Base-by-base conservation (phyloP, 2,888 invertebrate genomes). In the Lithodes maja region DNA sequence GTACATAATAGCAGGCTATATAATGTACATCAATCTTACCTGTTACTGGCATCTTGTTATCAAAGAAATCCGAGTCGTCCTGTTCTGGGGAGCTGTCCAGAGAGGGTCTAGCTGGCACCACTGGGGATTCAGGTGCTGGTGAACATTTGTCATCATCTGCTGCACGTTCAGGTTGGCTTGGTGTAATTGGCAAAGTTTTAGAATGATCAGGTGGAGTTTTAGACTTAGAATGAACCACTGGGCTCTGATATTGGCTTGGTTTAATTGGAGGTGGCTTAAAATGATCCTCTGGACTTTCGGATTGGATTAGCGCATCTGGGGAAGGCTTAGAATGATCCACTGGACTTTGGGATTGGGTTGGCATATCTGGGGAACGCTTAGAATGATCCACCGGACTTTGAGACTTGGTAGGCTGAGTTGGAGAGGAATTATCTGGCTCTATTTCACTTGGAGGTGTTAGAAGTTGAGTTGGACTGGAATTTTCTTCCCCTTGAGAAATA, bases 51-150 rank as follows among this genome's bases (percentile, higher is more conserved):
- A 53, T 33, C 50, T 79, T 83, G 54, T 83, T 50, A 50, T 84
- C 88, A 84, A 80, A 88, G 79, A 88, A 88, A 74, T 88, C 87
- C 3, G 79, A 71, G n/a, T 87, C 84, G 33, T 84, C 84, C 3
- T 88, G 82, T 12, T 69, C 84, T 12, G 71, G 12, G 12, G 71
- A 33, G 33, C 33, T 33, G 33, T 33, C 33, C 33, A 33, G 33
- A 33, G 33, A 33, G 33, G 33, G 33, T 33, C 33, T 33, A 33
- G 33, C 33, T 33, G 33, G 33, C 33, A 33, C 33, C 33, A 33
- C 33, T 33, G 33, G 33, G 33, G 33, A 33, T 33, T 33, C 33
- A 33, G 33, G 33, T 33, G 33, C 33, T 33, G 33, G 33, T 33
- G 33, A 33, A 33, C 33, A 33, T 33, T 33, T 33, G 33, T 33